Evolutionary conservation across 1,140 invertebrate species (phyloP), one percentile per base, ranked within the genome.

Genomic region (Macrosteles quadrilineatus): DNA sequence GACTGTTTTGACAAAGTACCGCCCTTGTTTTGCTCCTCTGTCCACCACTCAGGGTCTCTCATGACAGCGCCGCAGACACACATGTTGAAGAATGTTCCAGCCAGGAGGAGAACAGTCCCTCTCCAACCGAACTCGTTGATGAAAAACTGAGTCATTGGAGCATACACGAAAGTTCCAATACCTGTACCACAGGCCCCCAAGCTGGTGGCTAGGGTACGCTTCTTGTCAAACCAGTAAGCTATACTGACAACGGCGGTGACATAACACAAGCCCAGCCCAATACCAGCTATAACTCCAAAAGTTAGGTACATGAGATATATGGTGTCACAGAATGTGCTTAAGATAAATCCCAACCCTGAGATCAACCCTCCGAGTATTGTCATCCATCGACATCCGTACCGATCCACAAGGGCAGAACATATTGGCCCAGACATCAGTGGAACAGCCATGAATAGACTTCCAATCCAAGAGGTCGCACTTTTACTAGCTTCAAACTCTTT

Each of bases 191-290:
- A 94, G 1, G 96, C 95, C 0, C 95, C 92, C 32, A 98, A 85
- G 0, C 97, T 95, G 14, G 95, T 96, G 2, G 97, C 97, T 50
- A 98, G 83, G 12, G 92, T 95, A 27, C 96, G 85, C 76, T 91
- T 92, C 76, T 94, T 93, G 73, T 98, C 96, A 79, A 98, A 98
- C 87, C 97, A 98, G 78, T 95, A 97, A 12, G 96, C 95, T 63
- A 98, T 96, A 32, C 88, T 90, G 1, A 98, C 96, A 1, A 95
- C 93, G 0, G 92, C 92, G 12, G 95, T 94, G 0, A 97, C 94
- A 77, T 94, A 95, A 32, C 92, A 92, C 30, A 96, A 81, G 1
- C 93, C 92, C 65, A 97, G 83, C 2, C 94, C 95, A 23, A 95
- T 81, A 1, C 94, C 94, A 30, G 93, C 90, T 27, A 96, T 86